Conservation (phyloP, 2,113 vertebrate species). For the Zapornia atra region DNA sequence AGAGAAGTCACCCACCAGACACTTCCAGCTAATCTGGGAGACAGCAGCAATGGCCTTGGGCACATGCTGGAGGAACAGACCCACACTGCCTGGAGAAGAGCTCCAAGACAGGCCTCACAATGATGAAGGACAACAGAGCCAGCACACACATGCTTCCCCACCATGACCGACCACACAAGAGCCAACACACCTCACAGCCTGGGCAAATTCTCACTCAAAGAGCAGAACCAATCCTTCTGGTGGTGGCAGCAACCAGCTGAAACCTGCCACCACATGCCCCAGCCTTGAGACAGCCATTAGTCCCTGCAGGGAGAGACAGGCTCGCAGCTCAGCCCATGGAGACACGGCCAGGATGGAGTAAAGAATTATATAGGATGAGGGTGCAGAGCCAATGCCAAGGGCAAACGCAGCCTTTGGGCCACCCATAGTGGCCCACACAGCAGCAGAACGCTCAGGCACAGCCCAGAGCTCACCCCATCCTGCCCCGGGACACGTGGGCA, state of each 20-base stretch:
- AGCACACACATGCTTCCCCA: accelerated
- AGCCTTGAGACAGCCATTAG: not conserved
- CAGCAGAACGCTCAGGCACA: not conserved
- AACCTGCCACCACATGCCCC: not conserved
- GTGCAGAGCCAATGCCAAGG: not conserved
- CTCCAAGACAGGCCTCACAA: not conserved
- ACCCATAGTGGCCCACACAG: accelerated
- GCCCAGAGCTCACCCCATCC: accelerated
- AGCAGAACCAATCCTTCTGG: not conserved
- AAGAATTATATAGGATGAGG: too few relatives aligned
- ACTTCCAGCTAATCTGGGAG: not conserved
- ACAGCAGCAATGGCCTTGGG: not conserved
- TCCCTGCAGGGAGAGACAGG: accelerated
- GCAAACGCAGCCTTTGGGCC: not conserved
- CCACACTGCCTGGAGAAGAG: not conserved
- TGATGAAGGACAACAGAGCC: accelerated
- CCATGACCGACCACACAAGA: accelerated
- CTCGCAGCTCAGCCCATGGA: accelerated
- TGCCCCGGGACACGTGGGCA: accelerated
- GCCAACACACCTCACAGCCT: accelerated
- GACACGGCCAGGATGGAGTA: accelerated
- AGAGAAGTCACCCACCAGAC: not conserved
- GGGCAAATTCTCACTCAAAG: not conserved
- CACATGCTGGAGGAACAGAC: not conserved
- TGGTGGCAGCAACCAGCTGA: not conserved